Evolutionary conservation across 2,797 vertebrate genomes (phyloP), one percentile per base, ranked within the genome.

Genomic region (Tangara arthus): DNA sequence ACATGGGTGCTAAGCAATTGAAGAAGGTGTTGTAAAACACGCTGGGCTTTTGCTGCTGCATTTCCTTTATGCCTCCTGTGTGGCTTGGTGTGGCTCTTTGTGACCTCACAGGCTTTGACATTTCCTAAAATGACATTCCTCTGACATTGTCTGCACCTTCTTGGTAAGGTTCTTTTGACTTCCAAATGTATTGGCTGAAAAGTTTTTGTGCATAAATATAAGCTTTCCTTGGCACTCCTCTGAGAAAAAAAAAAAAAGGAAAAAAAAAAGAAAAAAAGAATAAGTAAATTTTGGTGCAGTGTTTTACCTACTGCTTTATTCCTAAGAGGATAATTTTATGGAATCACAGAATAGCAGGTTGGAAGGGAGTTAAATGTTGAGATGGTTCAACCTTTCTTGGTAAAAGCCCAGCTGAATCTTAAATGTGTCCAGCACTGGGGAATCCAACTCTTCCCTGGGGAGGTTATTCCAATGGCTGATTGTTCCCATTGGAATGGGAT

Each of bases 231-330:
- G 55, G 42, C 34, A 82, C 9, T 70, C 20, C 24, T 20, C 56
- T 35, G 41, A 28, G 32, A 5, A 20, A 35, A 9, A 23, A 17
- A 13, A 3, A 7, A 26, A 16, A 35, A 35, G 35, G 35, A 35
- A 7, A 11, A 11, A 12, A 4, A 26, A 1, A 22, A 12, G 4
- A 15, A 7, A 1, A 21, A 30, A 11, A 30, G 0, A 34, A 24
- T 1, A 17, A 19, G 4, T n/a, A 14, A 28, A 57, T 87, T 87
- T 91, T 78, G 46, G 50, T 78, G 39, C 19, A 61, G 1, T 71
- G 22, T 88, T 95, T 93, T 92, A 66, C 55, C 52, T 72, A 35
- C 10, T 41, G 50, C 18, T 9, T 18, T 81, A 63, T 87, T 46
- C n/a, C 35, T 78, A 76, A 55, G 57, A 69, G 7, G 23, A 46